phyloP scores from a whole-genome alignment of 1,140 invertebrate species.

The Magallana angulata region DNA sequence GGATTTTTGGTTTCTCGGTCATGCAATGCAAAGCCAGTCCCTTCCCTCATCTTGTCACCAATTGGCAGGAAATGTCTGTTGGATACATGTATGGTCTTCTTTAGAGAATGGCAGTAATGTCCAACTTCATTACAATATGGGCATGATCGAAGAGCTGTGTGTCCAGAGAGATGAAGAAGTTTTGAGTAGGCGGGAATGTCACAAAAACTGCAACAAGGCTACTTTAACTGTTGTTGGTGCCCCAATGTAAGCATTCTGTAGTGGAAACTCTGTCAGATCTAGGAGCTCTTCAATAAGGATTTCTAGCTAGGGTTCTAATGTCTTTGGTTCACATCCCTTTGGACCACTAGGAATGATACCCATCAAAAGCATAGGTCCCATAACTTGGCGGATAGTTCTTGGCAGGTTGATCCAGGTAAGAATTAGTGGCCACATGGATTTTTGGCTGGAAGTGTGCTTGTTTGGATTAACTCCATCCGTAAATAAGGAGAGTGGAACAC shows the following conservation, averaged over 20 bases:
- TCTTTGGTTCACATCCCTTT: too few species aligned
- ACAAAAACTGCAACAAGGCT: too few species aligned
- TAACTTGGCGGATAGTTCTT: not conserved
- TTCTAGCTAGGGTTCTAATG: too few species aligned
- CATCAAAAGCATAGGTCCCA: conserved; percentile 26
- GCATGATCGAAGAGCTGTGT: conserved; percentile 26
- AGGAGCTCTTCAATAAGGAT: too few species aligned
- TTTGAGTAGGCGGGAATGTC: too few species aligned
- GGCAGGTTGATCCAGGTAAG: too few species aligned
- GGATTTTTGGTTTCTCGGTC: not conserved
- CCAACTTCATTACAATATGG: conserved; percentile 38
- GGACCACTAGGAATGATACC: too few species aligned
- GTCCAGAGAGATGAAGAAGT: conserved; percentile 22
- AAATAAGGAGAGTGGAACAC: conserved; percentile 13
- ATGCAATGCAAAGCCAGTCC: not conserved
- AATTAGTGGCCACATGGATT: too few species aligned
- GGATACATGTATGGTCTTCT: conserved; percentile 8
- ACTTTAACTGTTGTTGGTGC: too few species aligned
- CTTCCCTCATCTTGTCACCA: not conserved
- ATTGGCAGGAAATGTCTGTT: conserved; percentile 6
- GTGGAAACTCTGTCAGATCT: not conserved
- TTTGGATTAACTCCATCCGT: too few species aligned
- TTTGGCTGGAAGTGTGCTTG: too few species aligned
- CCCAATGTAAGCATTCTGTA: not conserved
- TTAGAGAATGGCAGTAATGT: not conserved